A percentile compares a stretch with the other conserved stretches of the same genome.
phyloP scores from a whole-genome alignment of 1,140 invertebrate genomes.

The Pseudomyrmex dendroicus region DNA sequence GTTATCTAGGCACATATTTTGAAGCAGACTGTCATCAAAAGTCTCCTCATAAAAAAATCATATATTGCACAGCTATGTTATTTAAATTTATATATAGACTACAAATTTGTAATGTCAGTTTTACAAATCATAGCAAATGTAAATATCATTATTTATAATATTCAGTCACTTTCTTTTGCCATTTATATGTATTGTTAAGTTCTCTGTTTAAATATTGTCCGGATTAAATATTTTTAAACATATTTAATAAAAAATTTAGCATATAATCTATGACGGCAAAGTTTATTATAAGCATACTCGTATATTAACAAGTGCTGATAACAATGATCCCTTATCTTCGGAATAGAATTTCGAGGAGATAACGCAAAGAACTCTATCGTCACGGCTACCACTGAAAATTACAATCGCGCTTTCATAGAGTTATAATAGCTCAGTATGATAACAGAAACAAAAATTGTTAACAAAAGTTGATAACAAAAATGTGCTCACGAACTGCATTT shows the following conservation, averaged over 20 bases:
- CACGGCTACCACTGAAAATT: neutral
- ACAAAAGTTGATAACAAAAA: neutral
- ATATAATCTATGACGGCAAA: neutral
- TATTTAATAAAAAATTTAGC: neutral
- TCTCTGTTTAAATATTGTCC: too few relatives aligned
- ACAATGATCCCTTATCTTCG: slow-evolving; percentile 16
- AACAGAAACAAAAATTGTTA: neutral
- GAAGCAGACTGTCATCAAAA: too few relatives aligned
- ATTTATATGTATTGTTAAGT: too few relatives aligned
- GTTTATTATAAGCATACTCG: neutral
- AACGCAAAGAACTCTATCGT: neutral
- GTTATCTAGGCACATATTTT: neutral
- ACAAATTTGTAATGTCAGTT: too few relatives aligned
- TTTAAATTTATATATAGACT: too few relatives aligned
- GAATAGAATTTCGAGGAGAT: slow-evolving; percentile 51
- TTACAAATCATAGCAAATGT: too few relatives aligned
- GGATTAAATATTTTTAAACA: too few relatives aligned
- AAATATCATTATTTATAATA: too few relatives aligned
- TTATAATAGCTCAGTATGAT: neutral
- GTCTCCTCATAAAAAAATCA: neutral
- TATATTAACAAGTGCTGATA: neutral
- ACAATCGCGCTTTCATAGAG: neutral
- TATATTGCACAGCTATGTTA: neutral
- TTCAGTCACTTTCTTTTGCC: too few relatives aligned
- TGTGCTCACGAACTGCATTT: neutral